Conservation (phyloP, 1,140 invertebrate species). For the Pogonomyrmex californicus region DNA sequence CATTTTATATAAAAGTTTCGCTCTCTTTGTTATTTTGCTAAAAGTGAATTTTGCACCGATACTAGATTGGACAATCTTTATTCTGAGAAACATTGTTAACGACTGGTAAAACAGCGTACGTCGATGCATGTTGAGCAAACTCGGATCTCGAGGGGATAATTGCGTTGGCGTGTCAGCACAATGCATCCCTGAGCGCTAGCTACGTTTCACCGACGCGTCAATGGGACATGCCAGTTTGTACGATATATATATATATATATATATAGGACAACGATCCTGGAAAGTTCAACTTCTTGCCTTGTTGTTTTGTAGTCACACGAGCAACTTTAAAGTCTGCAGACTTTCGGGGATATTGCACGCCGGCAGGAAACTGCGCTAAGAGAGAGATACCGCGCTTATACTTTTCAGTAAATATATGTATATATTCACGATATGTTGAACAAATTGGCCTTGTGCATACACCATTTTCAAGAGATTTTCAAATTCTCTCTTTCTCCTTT, state of each 20-base stretch:
- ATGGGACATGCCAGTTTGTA: conserved; percentile 47
- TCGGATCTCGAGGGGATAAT: conserved; percentile 54
- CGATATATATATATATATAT: no score
- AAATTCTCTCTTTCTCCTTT: background rate
- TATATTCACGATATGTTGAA: conserved; percentile 21
- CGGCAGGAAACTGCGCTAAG: background rate
- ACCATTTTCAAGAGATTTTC: background rate
- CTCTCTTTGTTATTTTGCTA: background rate
- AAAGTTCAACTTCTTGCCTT: background rate
- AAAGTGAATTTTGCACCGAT: background rate
- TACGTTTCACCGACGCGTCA: conserved; percentile 30
- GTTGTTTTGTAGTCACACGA: conserved; percentile 22
- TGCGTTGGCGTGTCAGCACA: conserved; percentile 41
- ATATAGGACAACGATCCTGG: conserved; percentile 64
- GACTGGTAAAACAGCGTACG: conserved; percentile 48
- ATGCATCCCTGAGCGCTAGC: conserved; percentile 34
- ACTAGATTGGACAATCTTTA: conserved; percentile 8
- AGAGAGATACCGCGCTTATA: background rate
- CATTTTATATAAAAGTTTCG: background rate
- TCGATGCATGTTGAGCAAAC: conserved; percentile 18
- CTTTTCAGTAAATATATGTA: background rate
- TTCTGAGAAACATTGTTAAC: conserved; percentile 44
- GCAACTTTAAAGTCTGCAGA: conserved; percentile 36
- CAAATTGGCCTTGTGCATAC: conserved; percentile 13
- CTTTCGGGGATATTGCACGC: background rate